These are phyloP conservation scores for Oreochromis grahami DNA, from an alignment of 2,797 vertebrate species.

Conservation along the genomic window DNA sequence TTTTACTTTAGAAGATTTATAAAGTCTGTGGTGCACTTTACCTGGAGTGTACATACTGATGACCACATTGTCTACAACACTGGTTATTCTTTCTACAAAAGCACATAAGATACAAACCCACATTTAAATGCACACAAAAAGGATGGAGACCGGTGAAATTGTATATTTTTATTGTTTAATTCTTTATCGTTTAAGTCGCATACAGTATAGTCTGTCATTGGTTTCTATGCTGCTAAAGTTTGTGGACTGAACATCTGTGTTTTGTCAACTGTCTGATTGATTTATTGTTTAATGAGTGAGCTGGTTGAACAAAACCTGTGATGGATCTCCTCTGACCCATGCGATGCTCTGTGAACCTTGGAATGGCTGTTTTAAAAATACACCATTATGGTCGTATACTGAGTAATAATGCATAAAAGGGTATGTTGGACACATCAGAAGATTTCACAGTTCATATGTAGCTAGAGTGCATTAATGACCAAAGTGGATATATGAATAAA, in stretches of 20 bases:
- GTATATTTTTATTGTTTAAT: slow-evolving; percentile 72
- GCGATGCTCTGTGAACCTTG: slow-evolving; percentile 14
- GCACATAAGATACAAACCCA: background rate
- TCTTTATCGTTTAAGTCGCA: slow-evolving; percentile 76
- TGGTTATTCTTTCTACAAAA: background rate
- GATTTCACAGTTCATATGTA: slow-evolving; percentile 22
- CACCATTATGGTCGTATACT: slow-evolving; percentile 13
- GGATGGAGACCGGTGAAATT: slow-evolving; percentile 47
- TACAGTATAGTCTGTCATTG: slow-evolving; percentile 78
- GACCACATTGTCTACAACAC: background rate
- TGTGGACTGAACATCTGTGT: slow-evolving; percentile 60
- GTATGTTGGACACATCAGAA: background rate
- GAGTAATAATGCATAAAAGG: slow-evolving; percentile 4
- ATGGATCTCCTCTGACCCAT: slow-evolving; percentile 27
- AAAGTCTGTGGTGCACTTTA: background rate
- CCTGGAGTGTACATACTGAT: background rate
- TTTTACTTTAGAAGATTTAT: background rate
- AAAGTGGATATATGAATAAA: slow-evolving; percentile 4
- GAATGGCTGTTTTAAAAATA: slow-evolving; percentile 1
- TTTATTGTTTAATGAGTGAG: slow-evolving; percentile 28
- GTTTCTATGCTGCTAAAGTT: slow-evolving; percentile 72
- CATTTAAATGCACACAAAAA: slow-evolving; percentile 7
- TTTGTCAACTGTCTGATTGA: slow-evolving; percentile 46
- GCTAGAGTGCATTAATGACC: background rate
- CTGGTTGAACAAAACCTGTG: slow-evolving; percentile 43